phyloP scores from a whole-genome alignment of 92 coral and sea anemone genomes.

The Desmophyllum pertusum region DNA sequence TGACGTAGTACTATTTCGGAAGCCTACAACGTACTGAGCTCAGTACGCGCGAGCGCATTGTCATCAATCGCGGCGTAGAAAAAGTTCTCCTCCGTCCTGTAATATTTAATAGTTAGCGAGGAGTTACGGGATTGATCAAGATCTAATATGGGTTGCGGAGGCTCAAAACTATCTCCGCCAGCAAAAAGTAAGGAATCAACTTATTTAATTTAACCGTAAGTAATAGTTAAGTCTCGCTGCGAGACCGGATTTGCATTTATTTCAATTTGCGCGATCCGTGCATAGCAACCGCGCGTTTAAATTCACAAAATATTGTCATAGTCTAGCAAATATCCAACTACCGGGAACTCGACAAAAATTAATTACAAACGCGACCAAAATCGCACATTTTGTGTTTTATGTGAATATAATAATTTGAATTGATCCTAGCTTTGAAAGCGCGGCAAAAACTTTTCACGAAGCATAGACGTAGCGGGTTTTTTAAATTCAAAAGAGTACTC shows the following conservation, averaged over 20 bases:
- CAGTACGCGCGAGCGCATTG: background rate
- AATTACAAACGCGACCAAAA: background rate
- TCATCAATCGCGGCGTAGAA: background rate
- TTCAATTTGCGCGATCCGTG: background rate
- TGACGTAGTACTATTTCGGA: background rate
- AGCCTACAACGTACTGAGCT: background rate
- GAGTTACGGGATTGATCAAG: background rate
- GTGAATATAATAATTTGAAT: background rate
- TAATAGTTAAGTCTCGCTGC: background rate
- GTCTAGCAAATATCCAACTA: background rate
- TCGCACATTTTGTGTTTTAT: background rate
- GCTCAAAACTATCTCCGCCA: constrained; percentile 15
- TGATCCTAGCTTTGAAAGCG: background rate
- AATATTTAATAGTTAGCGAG: background rate
- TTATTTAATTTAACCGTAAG: background rate
- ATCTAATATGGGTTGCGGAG: constrained; percentile 51
- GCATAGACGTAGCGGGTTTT: no score
- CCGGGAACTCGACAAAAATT: background rate
- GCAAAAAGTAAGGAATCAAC: background rate
- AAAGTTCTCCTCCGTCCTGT: background rate
- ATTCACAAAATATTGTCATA: no score
- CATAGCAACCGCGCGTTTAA: background rate
- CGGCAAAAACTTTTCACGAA: no score
- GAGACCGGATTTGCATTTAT: no score
- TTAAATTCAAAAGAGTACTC: no score